Base-by-base conservation (phyloP, 2,888 invertebrate genomes). In the Diplolepis rosae region DNA sequence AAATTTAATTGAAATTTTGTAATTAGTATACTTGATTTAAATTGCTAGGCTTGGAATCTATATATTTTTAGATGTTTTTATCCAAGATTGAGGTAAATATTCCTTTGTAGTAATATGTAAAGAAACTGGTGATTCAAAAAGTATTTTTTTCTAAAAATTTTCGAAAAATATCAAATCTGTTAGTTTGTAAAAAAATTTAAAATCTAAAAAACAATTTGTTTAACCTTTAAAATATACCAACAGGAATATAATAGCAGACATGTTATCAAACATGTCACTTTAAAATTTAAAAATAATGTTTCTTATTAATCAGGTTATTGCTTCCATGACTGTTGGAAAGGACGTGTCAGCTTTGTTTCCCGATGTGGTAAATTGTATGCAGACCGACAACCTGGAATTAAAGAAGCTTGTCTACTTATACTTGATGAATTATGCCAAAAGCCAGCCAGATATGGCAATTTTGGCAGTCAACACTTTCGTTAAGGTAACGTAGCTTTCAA, bases 401-500 rank as follows among this genome's bases (percentile, higher is more conserved):
- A 99, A 99, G 90, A 99, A 99, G 86, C 91, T 99, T 65, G 99
- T 99, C 1, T 99, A 99, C 89, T 91, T 99, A 66, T 99, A 99
- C 88, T 90, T 99, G 83, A 99, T 99, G 99, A 99, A 99, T 89
- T 99, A 99, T 89, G 99, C 99, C 68, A 99, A 99, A 90, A 98
- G 98, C 68, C 99, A 99, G 89, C 99, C 99, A 0, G 99, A 99
- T 88, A 98, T 99, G 96, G 99, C 99, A 69, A 99, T 99, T 75
- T 98, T 99, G 98, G 99, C 99, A 11, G 99, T 99, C 71, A 99
- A 99, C 90, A 99, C 99, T 6, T 99, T 99, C 91, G 99, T 99
- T 78, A 99, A 98, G 95, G 98, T 97, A 91, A 88, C 77, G 85
- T 85, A 82, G 76, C 78, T 80, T 82, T 75, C 77, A 80, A 75